A percentile compares a stretch with the other conserved stretches of the same genome.
Evolutionary conservation across 2,888 invertebrate species (phyloP).

Genomic region (Lasioglossum malachurum): DNA sequence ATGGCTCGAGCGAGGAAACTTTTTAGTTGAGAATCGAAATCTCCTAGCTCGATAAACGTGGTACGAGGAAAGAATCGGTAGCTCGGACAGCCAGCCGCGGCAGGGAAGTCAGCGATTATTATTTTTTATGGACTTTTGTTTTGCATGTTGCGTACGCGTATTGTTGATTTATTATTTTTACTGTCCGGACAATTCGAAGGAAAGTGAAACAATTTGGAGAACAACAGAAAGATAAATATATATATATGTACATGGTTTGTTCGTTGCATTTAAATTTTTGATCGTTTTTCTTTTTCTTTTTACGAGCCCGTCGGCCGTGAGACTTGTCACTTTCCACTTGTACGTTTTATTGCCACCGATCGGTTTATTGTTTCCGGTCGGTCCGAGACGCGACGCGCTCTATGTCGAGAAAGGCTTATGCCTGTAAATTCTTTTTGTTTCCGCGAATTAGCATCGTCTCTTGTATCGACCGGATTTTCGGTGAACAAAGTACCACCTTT

Average conservation of each 20-base stretch:
- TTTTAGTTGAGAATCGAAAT: not conserved
- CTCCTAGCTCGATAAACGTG: not conserved
- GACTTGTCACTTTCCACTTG: slow-evolving; percentile 18
- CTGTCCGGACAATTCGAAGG: slow-evolving; percentile 57
- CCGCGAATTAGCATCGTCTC: slow-evolving; percentile 28
- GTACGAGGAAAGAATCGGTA: too few relatives aligned
- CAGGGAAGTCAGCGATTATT: slow-evolving; percentile 65
- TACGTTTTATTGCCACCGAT: not conserved
- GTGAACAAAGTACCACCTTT: slow-evolving; percentile 22
- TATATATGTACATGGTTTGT: slow-evolving; percentile 75
- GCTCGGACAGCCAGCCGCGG: slow-evolving; percentile 43
- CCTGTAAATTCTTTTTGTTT: not conserved
- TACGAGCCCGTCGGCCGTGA: slow-evolving; percentile 36
- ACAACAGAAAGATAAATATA: slow-evolving; percentile 66
- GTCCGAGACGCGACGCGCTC: slow-evolving; percentile 35
- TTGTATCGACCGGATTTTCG: slow-evolving; percentile 26
- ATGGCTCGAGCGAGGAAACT: slow-evolving; percentile 29
- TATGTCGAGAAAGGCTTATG: not conserved
- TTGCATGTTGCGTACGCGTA: slow-evolving; percentile 74
- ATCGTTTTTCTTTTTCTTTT: slow-evolving; percentile 30
- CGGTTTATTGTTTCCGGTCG: not conserved
- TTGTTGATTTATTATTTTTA: slow-evolving; percentile 76
- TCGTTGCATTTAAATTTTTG: slow-evolving; percentile 67
- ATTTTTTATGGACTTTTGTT: slow-evolving; percentile 73
- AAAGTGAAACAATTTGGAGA: slow-evolving; percentile 64